Evolutionary conservation across 2,113 vertebrate species (phyloP).

Genomic region (Pseudorhombus dupliciocellatus): DNA sequence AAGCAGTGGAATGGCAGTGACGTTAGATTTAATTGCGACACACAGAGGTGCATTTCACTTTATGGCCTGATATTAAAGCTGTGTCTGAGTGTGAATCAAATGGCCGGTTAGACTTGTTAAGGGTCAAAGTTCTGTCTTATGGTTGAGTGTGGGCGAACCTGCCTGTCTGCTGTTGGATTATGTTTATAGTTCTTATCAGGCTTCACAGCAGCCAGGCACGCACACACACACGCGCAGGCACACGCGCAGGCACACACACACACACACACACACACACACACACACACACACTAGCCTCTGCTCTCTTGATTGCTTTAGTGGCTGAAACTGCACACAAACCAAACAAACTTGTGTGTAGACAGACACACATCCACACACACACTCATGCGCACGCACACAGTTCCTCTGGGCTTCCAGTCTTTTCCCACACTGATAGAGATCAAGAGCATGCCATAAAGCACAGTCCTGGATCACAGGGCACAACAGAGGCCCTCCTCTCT

Average conservation of each 20-base stretch:
- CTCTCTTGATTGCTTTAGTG: slow-evolving; percentile 73
- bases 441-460: slow-evolving; percentile 79
- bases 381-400: slow-evolving; percentile 40
- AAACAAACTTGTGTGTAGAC: slow-evolving; percentile 57
- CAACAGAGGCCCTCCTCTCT: slow-evolving; percentile 72
- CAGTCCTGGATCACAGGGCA: slow-evolving; percentile 72
- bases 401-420: slow-evolving; percentile 62
- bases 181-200: slow-evolving; percentile 80
- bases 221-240: slow-evolving; percentile 35
- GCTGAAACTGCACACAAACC: slow-evolving; percentile 61
- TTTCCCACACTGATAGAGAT: slow-evolving; percentile 83
- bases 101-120: slow-evolving; percentile 65
- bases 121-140: slow-evolving; percentile 77
- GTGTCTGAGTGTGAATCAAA: slow-evolving; percentile 49
- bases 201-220: slow-evolving; percentile 55
- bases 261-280: slow-evolving; percentile 33
- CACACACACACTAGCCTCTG: slow-evolving; percentile 58
- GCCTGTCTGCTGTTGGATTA: slow-evolving; percentile 72
- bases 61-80: slow-evolving; percentile 41
- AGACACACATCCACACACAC: slow-evolving; percentile 29
- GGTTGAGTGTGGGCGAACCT: slow-evolving; percentile 60
- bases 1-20: slow-evolving; percentile 63
- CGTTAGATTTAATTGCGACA: slow-evolving; percentile 66
- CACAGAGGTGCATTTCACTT: slow-evolving; percentile 59
- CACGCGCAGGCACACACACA: slow-evolving; percentile 39